Evolutionary conservation across 30 jellyfish, hydroid and myxozoan species (phyloP).

Genomic region (Turritopsis rubra): DNA sequence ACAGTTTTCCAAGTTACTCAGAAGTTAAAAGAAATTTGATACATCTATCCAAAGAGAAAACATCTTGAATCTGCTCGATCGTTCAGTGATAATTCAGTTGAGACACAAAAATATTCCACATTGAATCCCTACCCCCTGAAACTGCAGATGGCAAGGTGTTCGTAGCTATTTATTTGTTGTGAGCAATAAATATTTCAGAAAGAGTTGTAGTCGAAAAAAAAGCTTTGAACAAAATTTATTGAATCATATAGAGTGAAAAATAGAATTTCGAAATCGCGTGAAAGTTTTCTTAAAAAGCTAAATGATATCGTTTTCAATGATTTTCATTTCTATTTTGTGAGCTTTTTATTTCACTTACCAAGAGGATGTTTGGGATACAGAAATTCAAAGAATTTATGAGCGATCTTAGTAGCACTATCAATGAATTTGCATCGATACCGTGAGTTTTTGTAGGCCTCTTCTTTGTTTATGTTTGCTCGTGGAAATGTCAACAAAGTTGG

Average conservation of each 20-base stretch:
- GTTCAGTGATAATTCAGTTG: too few relatives aligned
- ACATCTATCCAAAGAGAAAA: background rate
- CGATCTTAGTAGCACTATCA: constrained; percentile 82
- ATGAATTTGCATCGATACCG: constrained; percentile 83
- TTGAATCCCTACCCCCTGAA: constrained; percentile 30
- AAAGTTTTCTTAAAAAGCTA: background rate
- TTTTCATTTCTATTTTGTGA: background rate
- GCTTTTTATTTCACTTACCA: background rate
- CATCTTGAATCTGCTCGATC: too few relatives aligned
- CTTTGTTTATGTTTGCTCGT: constrained; percentile 7
- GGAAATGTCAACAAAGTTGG: constrained; percentile 11
- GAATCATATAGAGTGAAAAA: background rate
- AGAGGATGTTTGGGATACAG: constrained; percentile 63
- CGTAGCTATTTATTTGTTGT: background rate
- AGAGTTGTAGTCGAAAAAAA: background rate
- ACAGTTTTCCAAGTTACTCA: background rate
- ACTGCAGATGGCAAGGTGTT: constrained; percentile 29
- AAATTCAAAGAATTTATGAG: constrained; percentile 76
- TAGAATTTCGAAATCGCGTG: background rate
- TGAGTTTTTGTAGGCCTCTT: constrained; percentile 31
- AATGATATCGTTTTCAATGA: background rate
- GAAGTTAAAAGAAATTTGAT: background rate
- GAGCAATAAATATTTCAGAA: constrained; percentile 9
- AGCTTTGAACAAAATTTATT: too few relatives aligned
- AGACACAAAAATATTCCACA: too few relatives aligned